Evolutionary conservation across 2,113 vertebrate species (phyloP), one percentile per base, ranked within the genome.

Genomic region (Mastomys coucha): DNA sequence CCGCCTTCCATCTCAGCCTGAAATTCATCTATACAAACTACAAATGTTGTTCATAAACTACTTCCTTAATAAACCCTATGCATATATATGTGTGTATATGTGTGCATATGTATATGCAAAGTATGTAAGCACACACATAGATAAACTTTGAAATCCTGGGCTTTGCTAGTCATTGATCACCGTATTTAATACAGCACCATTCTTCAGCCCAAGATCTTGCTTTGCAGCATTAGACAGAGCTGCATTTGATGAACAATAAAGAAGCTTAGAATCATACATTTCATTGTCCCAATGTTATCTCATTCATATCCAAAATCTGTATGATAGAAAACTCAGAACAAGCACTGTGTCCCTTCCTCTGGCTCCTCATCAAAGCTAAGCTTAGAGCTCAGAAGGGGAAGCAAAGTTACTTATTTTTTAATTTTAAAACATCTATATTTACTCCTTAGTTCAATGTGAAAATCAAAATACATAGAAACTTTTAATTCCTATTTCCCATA

Each of bases 401-500:
- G 87, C 11, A 53, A 45, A 94, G 96, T 77, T 73, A 96, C 31
- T 65, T 53, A 26, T 53, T 96, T 91, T 75, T 96, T 96, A 87
- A 91, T 96, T 93, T 97, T 49, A 97, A 95, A 91, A 39, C 63
- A 95, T 75, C 53, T 96, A 67, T 89, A 96, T 90, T 96, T 95
- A 93, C 89, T 95, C 65, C 96, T 72, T 58, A 97, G 95, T 84
- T 96, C 97, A 98, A 98, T 97, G 95, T 5, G 96, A 98, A 95
- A 95, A 94, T 97, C 88, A 96, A 97, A 98, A 70, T 73, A 93
- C 51, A 98, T 98, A 98, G 94, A 81, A 97, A 96, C 89, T 96
- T 98, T 96, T 97, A 98, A 98, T 91, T 97, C 98, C 97, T 98
- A 98, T 93, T 95, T 94, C 92, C 97, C 72, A 0, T 87, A 97